Evolutionary conservation across 2,888 invertebrate genomes (phyloP).

Genomic region (Lepidocyrtinus sp.): DNA sequence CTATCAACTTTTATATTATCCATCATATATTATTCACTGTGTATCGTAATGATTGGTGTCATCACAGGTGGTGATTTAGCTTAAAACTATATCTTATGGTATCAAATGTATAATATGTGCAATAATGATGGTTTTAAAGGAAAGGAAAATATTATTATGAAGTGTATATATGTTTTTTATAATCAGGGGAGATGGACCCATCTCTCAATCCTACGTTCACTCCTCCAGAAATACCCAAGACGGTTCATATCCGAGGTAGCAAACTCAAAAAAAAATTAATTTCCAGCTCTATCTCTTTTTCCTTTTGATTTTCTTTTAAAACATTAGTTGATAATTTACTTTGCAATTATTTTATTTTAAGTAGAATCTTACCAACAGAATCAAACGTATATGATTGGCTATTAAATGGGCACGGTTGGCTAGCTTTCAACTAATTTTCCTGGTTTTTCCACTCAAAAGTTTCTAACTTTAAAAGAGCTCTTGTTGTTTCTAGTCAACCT

Average conservation of each 20-base stretch:
- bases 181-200: slow-evolving; percentile 71
- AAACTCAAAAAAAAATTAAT: slow-evolving; percentile 43
- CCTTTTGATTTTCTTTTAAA: slow-evolving; percentile 24
- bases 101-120: not conserved
- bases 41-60: no score
- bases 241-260: slow-evolving; percentile 96
- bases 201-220: slow-evolving; percentile 95
- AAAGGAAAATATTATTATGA: slow-evolving; percentile 49
- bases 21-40: no score
- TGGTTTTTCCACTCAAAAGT: no score
- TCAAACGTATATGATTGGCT: no score
- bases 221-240: slow-evolving; percentile 99
- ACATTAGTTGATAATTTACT: slow-evolving; percentile 34
- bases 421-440: no score
- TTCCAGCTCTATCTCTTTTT: slow-evolving; percentile 39
- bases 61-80: no score
- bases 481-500: no score
- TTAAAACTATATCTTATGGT: no score
- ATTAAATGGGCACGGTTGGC: no score
- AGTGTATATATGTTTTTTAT: slow-evolving; percentile 58
- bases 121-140: slow-evolving; percentile 5
- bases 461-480: no score
- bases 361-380: slow-evolving; percentile 23
- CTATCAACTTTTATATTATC: no score
- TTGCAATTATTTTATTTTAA: slow-evolving; percentile 11